Percentiles rank a stretch among this genome's conserved stretches.
Evolutionary conservation across 2,113 vertebrate genomes (phyloP).

Genomic region (Prolemur simus): DNA sequence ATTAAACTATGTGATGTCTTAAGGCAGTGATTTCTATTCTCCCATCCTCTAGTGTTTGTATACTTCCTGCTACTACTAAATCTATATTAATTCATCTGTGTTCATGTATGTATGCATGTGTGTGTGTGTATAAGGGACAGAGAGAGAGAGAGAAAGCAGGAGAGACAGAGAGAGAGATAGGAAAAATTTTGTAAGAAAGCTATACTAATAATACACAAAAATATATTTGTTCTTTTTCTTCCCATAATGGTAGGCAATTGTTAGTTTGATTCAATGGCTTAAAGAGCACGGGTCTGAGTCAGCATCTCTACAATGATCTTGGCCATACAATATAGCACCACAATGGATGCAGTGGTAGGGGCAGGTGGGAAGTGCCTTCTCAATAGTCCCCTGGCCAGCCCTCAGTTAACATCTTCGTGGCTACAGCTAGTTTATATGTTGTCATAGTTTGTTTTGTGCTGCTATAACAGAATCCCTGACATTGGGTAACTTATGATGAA

Average conservation of each 20-base stretch:
- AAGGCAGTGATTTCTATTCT: background rate
- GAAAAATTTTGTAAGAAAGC: background rate
- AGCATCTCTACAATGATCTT: background rate
- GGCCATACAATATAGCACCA: background rate
- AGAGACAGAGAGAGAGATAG: background rate
- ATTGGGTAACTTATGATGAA: background rate
- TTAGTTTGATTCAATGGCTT: background rate
- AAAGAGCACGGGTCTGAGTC: background rate
- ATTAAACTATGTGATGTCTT: background rate
- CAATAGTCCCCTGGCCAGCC: background rate
- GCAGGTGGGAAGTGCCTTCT: background rate
- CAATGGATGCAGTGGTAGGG: background rate
- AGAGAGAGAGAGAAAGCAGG: background rate
- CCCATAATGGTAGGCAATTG: background rate
- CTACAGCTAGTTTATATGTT: background rate
- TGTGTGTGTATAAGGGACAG: background rate
- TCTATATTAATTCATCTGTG: background rate
- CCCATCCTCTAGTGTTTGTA: background rate
- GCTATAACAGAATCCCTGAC: background rate
- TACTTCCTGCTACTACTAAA: background rate
- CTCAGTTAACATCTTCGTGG: background rate
- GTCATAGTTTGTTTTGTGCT: background rate
- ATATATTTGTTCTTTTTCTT: background rate
- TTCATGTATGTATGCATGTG: background rate
- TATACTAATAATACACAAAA: background rate